Base-by-base conservation (phyloP, 2,888 invertebrate genomes). In the Dyspetes luteomarginatus region DNA sequence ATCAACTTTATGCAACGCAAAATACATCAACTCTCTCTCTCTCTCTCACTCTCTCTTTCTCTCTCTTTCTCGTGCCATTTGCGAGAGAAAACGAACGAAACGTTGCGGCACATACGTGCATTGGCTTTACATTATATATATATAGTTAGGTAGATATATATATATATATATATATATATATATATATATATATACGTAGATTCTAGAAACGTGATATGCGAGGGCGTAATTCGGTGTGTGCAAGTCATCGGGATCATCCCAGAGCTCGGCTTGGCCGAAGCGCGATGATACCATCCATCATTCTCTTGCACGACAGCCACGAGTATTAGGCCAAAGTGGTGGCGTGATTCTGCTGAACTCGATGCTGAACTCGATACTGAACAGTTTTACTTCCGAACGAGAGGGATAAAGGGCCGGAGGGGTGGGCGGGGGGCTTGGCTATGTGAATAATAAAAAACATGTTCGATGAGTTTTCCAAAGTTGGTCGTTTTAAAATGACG, bases 191-290 rank as follows among this genome's bases (percentile, higher is more conserved):
- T 17, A 41, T 48, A 41, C 17, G 26, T 64, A 43, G 43, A 68
- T 43, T 41, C 17, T 56, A 58, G 77, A 73, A 73, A 77, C 78
- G 80, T 78, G 86, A 89, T 88, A 84, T 82, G 86, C 83, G 85
- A 82, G 88, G 88, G 87, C 86, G 88, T 91, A 90, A 91, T 90
- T 89, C 89, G 87, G 85, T 86, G 84, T 82, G 62, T 90, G 91
- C 91, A 90, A 91, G 91, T 91, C 91, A 91, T 89, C 86, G 85
- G 85, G 89, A 90, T 91, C 86, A 91, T 90, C 89, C 86, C 72
- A 69, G n/a, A n/a, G 82, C 72, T 73, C 71, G 68, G 67, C 72
- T 69, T 78, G 71, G 65, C 45, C 52, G 36, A 41, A 60, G 43
- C 75, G 67, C 76, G 67, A 68, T 81, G 82, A 87, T 88, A 88